Evolutionary conservation across 2,113 vertebrate species (phyloP).

Genomic region (Amblyornis subalaris): DNA sequence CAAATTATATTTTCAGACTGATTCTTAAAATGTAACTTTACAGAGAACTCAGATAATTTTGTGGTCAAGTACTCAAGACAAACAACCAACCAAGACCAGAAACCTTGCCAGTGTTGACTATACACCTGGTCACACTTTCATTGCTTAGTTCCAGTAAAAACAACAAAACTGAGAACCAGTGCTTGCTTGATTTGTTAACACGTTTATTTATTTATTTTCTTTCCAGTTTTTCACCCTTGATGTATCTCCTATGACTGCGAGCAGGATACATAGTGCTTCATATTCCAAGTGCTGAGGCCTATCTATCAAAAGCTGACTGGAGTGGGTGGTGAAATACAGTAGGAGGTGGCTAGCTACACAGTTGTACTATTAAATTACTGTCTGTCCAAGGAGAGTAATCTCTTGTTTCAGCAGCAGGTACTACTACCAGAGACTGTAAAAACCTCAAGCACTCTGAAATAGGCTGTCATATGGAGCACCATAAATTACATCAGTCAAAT

Average conservation of each 20-base stretch:
- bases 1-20: background rate
- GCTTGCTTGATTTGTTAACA: background rate
- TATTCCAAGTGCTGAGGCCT: constrained; percentile 19
- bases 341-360: constrained; percentile 59
- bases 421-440: constrained; percentile 66
- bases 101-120: background rate
- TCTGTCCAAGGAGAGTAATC: constrained; percentile 68
- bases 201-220: constrained; percentile 23
- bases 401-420: constrained; percentile 73
- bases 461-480: constrained; percentile 61
- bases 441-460: constrained; percentile 65
- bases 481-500: constrained; percentile 71
- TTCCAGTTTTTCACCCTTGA: constrained; percentile 16
- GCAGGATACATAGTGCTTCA: constrained; percentile 15
- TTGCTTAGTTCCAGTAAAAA: background rate
- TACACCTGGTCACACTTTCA: background rate
- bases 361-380: constrained; percentile 70
- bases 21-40: background rate
- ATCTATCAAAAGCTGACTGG: constrained; percentile 49
- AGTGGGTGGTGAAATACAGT: constrained; percentile 55
- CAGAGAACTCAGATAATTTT: background rate
- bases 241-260: constrained; percentile 33
- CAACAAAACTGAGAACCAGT: background rate
- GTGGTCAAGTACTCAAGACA: background rate
- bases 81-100: background rate